Evolutionary conservation across 2,113 vertebrate genomes (phyloP), one percentile per base, ranked within the genome.

Genomic region (Pseudolaguvia tuberculata): DNA sequence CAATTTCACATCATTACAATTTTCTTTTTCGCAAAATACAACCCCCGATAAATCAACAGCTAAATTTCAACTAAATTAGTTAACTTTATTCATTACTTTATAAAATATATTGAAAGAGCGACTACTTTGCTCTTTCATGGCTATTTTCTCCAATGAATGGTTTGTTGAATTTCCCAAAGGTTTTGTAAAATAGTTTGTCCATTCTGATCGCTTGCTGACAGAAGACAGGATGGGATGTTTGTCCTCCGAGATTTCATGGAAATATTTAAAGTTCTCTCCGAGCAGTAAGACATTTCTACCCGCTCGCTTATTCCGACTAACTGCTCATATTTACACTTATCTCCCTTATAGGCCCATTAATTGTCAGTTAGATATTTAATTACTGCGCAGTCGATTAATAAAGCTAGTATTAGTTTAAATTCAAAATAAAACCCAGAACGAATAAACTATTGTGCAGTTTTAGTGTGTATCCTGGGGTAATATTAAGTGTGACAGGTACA

Each of bases 131-230:
- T 23, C 3, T 15, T 63, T 15, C 45, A 47, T 23, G 6, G 14
- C n/a, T 1, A 39, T 7, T 65, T 63, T 45, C 5, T 65, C n/a
- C 61, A 5, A 23, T 63, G 15, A 47, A 66, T 23, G 15, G 3
- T 47, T 23, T 12, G 18, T 15, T 47, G 50, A 29, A 12, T 29
- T 20, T 67, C 2, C 7, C 9, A 7, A 27, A 66, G 21, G 11
- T 67, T 67, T 29, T 1, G 63, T 45, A 45, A 10, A 11, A 29
- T 12, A 67, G 47, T 20, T n/a, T 67, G 53, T 73, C 62, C 63
- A 51, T 52, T 58, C 14, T 71, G n/a, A 57, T 8, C 14, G 52
- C 45, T 48, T 48, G 42, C 63, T 66, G 42, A 4, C 45, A 45
- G 27, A n/a, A n/a, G n/a, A n/a, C n/a, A n/a, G n/a, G n/a, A n/a